Conservation (phyloP, 1,140 invertebrate genomes). For the Tetraneura akinire region DNA sequence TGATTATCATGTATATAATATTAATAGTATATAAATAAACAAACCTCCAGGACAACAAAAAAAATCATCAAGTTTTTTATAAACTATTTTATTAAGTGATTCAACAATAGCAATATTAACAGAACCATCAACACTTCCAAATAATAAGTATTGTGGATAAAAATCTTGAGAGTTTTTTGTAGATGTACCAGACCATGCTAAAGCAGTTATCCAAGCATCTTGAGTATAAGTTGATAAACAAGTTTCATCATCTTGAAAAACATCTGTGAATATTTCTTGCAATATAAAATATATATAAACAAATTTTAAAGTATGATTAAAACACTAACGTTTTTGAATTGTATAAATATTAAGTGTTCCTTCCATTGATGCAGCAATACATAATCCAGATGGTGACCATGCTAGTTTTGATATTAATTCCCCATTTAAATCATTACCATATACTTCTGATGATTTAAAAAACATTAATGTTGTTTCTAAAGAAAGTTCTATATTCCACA, state of each 20-base stretch:
- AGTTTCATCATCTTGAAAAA: constrained; percentile 39
- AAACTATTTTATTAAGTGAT: constrained; percentile 3
- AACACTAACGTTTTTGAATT: constrained; percentile 39
- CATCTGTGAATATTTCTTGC: no score
- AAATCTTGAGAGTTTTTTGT: constrained; percentile 34
- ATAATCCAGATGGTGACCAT: constrained; percentile 64
- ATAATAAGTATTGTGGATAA: constrained; percentile 21
- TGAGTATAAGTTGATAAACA: constrained; percentile 25
- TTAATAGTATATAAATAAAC: background rate
- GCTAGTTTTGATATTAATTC: constrained; percentile 62
- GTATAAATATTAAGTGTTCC: constrained; percentile 64
- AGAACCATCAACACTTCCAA: constrained; percentile 45
- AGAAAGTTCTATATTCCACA: constrained; percentile 63
- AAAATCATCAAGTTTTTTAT: constrained; percentile 38
- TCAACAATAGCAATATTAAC: constrained; percentile 32
- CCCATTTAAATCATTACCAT: constrained; percentile 63
- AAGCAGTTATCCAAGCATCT: constrained; percentile 45
- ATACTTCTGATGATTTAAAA: constrained; percentile 61
- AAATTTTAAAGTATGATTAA: background rate
- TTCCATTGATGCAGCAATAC: constrained; percentile 65
- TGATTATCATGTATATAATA: no score
- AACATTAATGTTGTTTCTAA: constrained; percentile 67
- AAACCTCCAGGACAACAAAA: constrained; percentile 28
- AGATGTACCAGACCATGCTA: constrained; percentile 32
- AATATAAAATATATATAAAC: background rate